Conservation (phyloP, 2,888 invertebrate species). For the Eupeodes luniger region DNA sequence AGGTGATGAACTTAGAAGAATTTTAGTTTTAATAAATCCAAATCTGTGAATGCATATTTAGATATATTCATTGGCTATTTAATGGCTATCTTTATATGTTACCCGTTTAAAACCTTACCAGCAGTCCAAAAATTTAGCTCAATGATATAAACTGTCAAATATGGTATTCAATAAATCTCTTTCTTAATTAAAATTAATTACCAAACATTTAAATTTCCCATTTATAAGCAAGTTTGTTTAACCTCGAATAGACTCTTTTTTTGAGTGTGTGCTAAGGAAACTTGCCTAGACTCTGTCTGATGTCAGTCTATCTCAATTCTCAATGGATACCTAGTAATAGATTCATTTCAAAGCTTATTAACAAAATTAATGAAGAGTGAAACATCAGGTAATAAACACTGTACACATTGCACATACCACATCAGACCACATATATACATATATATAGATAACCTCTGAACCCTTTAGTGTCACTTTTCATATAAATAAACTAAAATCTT, state of each 20-base stretch:
- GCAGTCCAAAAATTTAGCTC: too few relatives aligned
- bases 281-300: not conserved
- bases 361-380: conserved; percentile 38
- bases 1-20: too few relatives aligned
- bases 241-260: not conserved
- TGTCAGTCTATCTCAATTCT: not conserved
- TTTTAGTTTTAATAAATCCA: too few relatives aligned
- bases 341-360: conserved; percentile 24
- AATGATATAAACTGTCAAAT: not conserved
- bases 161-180: conserved; percentile 5
- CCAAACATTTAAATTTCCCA: not conserved
- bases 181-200: conserved; percentile 8
- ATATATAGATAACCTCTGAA: conserved; percentile 10
- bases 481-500: conserved; percentile 28
- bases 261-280: not conserved
- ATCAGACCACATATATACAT: too few relatives aligned
- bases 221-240: not conserved
- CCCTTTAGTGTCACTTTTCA: conserved; percentile 24
- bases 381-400: conserved; percentile 33
- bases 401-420: not conserved
- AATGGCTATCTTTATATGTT: too few relatives aligned
- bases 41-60: too few relatives aligned
- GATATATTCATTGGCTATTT: too few relatives aligned
- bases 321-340: not conserved
- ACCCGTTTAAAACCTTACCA: too few relatives aligned